These are phyloP conservation scores for Axinella damicornis DNA, from an alignment of 37 sponge, comb jelly and placozoan species.

Conservation along the genomic window DNA sequence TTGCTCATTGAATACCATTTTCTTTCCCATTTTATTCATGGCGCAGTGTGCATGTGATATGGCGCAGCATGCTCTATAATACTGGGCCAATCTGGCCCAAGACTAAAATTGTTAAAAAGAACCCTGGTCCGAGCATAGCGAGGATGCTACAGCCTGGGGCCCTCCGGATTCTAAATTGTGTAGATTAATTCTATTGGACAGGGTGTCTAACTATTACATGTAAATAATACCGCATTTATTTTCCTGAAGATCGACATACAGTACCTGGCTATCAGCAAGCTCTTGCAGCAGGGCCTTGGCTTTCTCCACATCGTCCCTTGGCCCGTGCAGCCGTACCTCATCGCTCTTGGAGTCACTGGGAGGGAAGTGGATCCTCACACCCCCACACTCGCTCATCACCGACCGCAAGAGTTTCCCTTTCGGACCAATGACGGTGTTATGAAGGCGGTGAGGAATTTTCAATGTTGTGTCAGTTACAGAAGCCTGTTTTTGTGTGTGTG, in stretches of 20 bases:
- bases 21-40: no score
- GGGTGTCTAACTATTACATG: background rate
- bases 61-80: no score
- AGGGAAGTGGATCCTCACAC: constrained; percentile 86
- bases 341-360: constrained; percentile 54
- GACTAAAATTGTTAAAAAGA: no score
- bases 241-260: background rate
- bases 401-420: constrained; percentile 86
- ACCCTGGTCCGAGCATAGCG: no score
- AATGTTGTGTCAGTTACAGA: constrained; percentile 65
- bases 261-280: constrained; percentile 73
- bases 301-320: constrained; percentile 87
- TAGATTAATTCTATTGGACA: background rate
- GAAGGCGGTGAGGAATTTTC: constrained; percentile 80
- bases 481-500: constrained; percentile 34
- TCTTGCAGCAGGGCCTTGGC: constrained; percentile 82
- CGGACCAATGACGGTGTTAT: constrained; percentile 88
- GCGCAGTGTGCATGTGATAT: no score
- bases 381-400: constrained; percentile 90
- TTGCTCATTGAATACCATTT: no score
- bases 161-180: no score
- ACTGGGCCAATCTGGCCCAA: no score
- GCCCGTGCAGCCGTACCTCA: constrained; percentile 75
- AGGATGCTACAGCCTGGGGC: no score
- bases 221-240: background rate